These are phyloP conservation scores for Heliconius aoede DNA, from an alignment of 2,888 invertebrate species.

Conservation along the genomic window DNA sequence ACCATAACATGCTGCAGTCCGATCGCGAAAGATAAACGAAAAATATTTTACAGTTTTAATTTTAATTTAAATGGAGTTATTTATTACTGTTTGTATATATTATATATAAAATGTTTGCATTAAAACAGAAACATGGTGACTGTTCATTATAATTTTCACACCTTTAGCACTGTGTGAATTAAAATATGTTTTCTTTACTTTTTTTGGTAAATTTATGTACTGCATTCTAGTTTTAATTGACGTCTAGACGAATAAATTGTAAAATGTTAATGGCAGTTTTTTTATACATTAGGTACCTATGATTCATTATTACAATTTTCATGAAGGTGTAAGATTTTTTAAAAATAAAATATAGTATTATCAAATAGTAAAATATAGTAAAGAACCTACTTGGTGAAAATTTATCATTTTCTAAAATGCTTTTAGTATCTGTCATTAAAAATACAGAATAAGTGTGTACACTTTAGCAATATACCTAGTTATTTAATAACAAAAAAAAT, in stretches of 20 bases:
- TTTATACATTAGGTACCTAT: too few relatives aligned
- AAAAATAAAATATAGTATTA: background rate
- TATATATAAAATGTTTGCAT: background rate
- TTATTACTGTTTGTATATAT: background rate
- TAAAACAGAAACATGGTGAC: background rate
- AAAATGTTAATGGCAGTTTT: too few relatives aligned
- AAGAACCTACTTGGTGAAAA: too few relatives aligned
- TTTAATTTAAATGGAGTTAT: background rate
- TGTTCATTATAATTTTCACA: background rate
- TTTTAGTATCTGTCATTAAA: too few relatives aligned
- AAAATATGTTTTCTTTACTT: too few relatives aligned
- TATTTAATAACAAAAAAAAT: background rate
- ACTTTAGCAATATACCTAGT: too few relatives aligned
- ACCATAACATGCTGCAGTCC: background rate
- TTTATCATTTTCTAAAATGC: too few relatives aligned
- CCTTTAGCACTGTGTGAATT: background rate
- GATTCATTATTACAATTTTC: background rate
- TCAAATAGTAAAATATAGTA: too few relatives aligned
- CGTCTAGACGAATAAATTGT: too few relatives aligned
- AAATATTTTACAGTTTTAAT: background rate
- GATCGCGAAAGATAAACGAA: conserved; percentile 30
- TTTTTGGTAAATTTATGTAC: background rate
- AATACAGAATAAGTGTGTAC: too few relatives aligned
- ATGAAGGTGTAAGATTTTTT: background rate
- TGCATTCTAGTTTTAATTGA: too few relatives aligned